Percentiles rank a stretch among this genome's conserved stretches.
These are phyloP conservation scores for Nannoperca obscura DNA, from an alignment of 2,797 vertebrate species.

Conservation along the genomic window DNA sequence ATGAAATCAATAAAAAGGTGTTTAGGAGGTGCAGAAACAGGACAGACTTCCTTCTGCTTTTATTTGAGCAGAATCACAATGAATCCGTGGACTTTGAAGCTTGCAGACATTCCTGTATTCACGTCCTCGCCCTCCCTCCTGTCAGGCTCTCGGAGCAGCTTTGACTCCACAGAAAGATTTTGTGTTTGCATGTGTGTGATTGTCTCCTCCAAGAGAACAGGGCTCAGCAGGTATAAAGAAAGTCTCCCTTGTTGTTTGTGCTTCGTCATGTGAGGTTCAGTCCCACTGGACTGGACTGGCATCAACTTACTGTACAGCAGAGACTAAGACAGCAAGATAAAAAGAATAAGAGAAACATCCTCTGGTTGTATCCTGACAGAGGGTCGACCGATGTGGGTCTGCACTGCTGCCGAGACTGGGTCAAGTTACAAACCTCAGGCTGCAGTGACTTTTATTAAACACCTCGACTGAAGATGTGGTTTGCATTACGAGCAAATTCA, in stretches of 20 bases:
- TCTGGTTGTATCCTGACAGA: no score
- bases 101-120: background rate
- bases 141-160: background rate
- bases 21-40: background rate
- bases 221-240: constrained; percentile 30
- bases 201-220: constrained; percentile 30
- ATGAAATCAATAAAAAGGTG: background rate
- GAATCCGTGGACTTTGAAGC: background rate
- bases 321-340: background rate
- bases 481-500: background rate
- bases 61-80: background rate
- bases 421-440: background rate
- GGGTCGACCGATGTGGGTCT: no score
- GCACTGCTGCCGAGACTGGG: background rate
- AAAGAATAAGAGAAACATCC: background rate
- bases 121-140: background rate
- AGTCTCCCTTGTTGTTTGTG: constrained; percentile 29
- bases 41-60: background rate
- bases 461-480: background rate
- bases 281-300: constrained; percentile 3
- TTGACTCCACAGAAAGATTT: background rate
- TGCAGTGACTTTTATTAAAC: background rate
- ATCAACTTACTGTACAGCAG: background rate
- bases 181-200: constrained; percentile 15
- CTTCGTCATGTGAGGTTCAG: background rate